Evolutionary conservation across 2,888 invertebrate species (phyloP).

Genomic region (Tachina grossa): DNA sequence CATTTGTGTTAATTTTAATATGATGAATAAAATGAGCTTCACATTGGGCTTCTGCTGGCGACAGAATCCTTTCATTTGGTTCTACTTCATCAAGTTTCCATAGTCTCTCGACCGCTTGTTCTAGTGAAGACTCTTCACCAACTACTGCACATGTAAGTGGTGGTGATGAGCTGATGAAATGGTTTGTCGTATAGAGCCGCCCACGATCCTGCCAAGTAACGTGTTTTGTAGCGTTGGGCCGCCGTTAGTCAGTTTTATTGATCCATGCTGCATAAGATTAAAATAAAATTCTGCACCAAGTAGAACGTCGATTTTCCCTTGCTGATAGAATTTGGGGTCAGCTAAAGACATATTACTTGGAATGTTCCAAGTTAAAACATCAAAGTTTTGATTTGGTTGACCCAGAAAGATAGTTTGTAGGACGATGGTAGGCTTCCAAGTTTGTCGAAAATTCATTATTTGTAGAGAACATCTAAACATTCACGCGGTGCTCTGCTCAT

Average conservation of each 20-base stretch:
- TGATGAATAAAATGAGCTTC: no score
- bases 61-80: no score
- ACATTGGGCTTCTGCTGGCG: no score
- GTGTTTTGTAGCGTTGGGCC: background rate
- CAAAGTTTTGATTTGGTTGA: background rate
- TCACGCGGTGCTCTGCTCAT: background rate
- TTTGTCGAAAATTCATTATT: background rate
- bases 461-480: background rate
- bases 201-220: background rate
- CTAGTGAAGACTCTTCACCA: no score
- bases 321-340: background rate
- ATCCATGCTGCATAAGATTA: background rate
- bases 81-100: no score
- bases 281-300: background rate
- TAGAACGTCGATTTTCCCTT: background rate
- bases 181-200: background rate
- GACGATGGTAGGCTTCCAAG: background rate
- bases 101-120: no score
- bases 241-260: background rate
- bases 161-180: background rate
- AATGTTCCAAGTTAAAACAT: background rate
- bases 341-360: background rate
- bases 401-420: background rate
- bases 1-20: no score
- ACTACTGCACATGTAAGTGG: no score